phyloP scores from a whole-genome alignment of 2,797 vertebrate species.

The Gymnocypris eckloni region DNA sequence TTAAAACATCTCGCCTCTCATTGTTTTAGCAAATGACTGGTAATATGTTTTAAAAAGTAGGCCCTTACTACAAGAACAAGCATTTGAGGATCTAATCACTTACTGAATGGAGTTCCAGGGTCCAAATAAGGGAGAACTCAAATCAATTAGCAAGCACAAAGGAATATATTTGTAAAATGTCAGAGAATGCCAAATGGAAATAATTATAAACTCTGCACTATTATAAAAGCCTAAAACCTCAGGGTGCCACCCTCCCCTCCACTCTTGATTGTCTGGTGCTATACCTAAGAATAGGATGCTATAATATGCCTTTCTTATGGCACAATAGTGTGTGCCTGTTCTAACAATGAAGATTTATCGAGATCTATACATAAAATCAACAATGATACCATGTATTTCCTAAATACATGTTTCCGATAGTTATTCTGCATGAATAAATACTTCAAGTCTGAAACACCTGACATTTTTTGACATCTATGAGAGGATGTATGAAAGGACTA shows the following conservation, averaged over 20 bases:
- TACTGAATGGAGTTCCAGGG: constrained; percentile 18
- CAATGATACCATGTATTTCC: neutral
- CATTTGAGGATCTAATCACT: constrained; percentile 8
- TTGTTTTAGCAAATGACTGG: constrained; percentile 12
- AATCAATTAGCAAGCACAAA: constrained; percentile 60
- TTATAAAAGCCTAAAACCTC: constrained; percentile 54
- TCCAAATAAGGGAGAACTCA: constrained; percentile 52
- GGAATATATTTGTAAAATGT: constrained; percentile 60
- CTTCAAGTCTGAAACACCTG: neutral
- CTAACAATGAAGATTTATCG: neutral
- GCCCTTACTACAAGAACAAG: neutral
- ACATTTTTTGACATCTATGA: no score
- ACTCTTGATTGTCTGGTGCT: constrained; percentile 6
- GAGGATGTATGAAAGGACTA: no score
- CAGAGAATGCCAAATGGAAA: constrained; percentile 59
- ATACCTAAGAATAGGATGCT: neutral
- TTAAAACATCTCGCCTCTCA: neutral
- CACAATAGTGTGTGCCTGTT: neutral
- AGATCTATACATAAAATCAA: neutral
- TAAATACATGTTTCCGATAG: neutral
- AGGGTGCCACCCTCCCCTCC: constrained; percentile 33
- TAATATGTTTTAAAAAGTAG: neutral
- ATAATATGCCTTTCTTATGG: neutral
- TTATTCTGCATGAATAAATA: neutral
- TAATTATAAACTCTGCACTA: constrained; percentile 45